A percentile compares a stretch with the other conserved stretches of the same genome.
These are phyloP conservation scores for Pemphredon lugubris DNA, from an alignment of 2,888 invertebrate species.

Conservation along the genomic window DNA sequence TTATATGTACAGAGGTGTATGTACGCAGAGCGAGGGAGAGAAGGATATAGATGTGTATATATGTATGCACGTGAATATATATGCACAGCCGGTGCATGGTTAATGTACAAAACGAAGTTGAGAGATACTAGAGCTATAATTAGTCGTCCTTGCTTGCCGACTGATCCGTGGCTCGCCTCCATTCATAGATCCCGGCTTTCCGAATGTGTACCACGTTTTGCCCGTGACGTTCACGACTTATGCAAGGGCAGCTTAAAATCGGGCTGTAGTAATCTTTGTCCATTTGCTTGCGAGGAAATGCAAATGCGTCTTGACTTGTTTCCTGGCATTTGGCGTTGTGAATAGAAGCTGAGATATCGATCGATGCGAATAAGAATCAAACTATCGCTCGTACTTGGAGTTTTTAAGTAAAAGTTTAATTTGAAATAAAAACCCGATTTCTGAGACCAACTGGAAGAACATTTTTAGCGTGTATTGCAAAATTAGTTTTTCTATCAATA, in stretches of 20 bases:
- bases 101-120: conserved; percentile 58
- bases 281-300: no score
- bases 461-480: no score
- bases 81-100: conserved; percentile 41
- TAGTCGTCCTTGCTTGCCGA: conserved; percentile 78
- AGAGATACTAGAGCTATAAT: conserved; percentile 74
- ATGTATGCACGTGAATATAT: conserved; percentile 1
- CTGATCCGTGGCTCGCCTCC: conserved; percentile 75
- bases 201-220: conserved; percentile 21
- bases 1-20: conserved; percentile 31
- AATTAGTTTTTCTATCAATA: no score
- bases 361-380: no score
- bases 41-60: background rate
- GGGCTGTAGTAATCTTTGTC: no score
- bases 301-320: no score
- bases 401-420: no score
- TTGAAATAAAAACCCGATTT: no score
- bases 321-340: no score
- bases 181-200: conserved; percentile 75
- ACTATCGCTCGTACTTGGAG: no score
- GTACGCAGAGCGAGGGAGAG: background rate
- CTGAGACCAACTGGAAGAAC: no score
- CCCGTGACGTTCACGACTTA: background rate
- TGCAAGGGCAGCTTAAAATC: conserved; percentile 7
- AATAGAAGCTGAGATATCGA: no score